Evolutionary conservation across 2,113 vertebrate species (phyloP), one percentile per base, ranked within the genome.

Genomic region (Mormyrus lacerda): DNA sequence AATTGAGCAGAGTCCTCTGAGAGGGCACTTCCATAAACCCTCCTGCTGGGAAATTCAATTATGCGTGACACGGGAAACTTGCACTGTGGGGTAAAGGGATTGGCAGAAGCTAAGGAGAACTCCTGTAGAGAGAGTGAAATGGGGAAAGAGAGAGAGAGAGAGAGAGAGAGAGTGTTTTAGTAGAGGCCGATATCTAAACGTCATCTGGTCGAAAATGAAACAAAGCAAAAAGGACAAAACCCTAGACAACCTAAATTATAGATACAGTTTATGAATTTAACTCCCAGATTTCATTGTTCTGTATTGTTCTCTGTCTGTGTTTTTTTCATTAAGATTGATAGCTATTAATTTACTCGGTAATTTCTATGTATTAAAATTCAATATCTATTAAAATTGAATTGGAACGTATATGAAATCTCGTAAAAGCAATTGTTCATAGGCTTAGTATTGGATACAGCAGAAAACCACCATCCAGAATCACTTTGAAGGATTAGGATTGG

Each of bases 231-330:
- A 39, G 73, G 73, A 19, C 73, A 79, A 79, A 42, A 19, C 73
- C 73, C 73, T 42, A 79, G 35, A 79, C 73, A 79, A 79, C 73
- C 35, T 79, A 79, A 79, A 79, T 79, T 79, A 79, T 79, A 79
- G 35, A 39, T 79, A 42, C 35, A 42, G 42, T 35, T 19, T 42
- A 42, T 39, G 31, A 79, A 17, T 79, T 35, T 39, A 79, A 79
- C 35, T 79, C 73, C 73, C 35, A 79, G 35, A 76, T 15, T 79
- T 79, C 73, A 79, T 79, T 79, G 73, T 79, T 79, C 35, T 79
- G 4, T 79, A 42, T 79, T 17, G 2, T 19, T 79, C 69, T 76
- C 13, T 42, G 15, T 76, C 31, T 35, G 13, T 79, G n/a, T n/a
- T n/a, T 79, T 42, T 39, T 39, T 79, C 73, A 79, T 42, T 79